phyloP scores from a whole-genome alignment of 1,140 invertebrate genomes.

The Drosophila pandora region DNA sequence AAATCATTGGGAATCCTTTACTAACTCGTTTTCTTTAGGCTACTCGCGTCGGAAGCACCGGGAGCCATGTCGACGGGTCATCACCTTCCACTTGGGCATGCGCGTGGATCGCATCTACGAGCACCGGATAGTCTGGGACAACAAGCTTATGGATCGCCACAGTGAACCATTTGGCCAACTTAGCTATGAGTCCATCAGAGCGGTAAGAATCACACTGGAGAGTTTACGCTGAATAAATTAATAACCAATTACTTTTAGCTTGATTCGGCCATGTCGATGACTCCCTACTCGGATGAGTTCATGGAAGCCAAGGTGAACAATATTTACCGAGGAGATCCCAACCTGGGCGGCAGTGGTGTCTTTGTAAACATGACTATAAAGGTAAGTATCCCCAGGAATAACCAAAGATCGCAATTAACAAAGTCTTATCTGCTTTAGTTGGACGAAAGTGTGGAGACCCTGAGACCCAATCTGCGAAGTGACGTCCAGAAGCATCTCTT shows the following conservation, averaged over 20 bases:
- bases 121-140: constrained; percentile 89
- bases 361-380: constrained; percentile 93
- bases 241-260: constrained; percentile 85
- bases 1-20: too few relatives aligned
- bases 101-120: constrained; percentile 93
- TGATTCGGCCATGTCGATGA: constrained; percentile 95
- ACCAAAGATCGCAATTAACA: not conserved
- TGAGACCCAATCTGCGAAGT: constrained; percentile 87
- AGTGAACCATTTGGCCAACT: constrained; percentile 92
- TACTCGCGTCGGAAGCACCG: constrained; percentile 91
- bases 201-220: constrained; percentile 86
- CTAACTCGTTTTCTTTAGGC: constrained; percentile 83
- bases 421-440: constrained; percentile 30
- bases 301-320: constrained; percentile 91
- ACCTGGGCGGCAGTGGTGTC: constrained; percentile 88
- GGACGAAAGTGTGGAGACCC: constrained; percentile 89
- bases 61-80: constrained; percentile 91
- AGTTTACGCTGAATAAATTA: too few relatives aligned
- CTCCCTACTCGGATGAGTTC: constrained; percentile 93
- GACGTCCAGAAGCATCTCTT: constrained; percentile 93
- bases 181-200: constrained; percentile 92
- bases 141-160: constrained; percentile 89
- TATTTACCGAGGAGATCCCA: constrained; percentile 89
- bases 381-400: constrained; percentile 70
- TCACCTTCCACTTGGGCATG: constrained; percentile 91